Base-by-base conservation (phyloP, 2,888 invertebrate species). In the Caenorhabditis sp. region DNA sequence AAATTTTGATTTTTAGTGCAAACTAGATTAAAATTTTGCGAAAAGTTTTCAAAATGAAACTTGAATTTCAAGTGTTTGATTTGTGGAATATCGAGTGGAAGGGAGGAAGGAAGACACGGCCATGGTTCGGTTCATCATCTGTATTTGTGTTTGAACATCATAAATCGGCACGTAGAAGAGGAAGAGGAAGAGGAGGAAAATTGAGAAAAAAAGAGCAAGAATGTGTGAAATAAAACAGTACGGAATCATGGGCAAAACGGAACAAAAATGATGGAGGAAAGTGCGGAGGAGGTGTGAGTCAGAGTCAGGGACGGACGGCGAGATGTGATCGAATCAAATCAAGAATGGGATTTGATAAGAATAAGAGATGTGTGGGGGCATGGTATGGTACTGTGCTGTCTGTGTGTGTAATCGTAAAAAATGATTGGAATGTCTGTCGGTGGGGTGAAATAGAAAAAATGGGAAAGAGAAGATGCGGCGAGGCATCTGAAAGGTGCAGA, bases 81-180 rank as follows among this genome's bases (percentile, higher is more conserved):
- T 13, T 40, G 40, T 40, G 40, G 32, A 32, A 32, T 32, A n/a
- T n/a, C n/a, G n/a, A n/a, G n/a, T 55, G 61, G 44, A 58, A n/a
- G n/a, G n/a, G n/a, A n/a, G n/a, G n/a, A n/a, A n/a, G n/a, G n/a
- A n/a, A n/a, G n/a, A n/a, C n/a, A n/a, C n/a, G n/a, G n/a, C n/a
- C n/a, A n/a, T 26, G 61, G 62, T 53, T 26, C 64, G 55, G 56
- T 56, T 61, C 35, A n/a, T 26, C 60, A n/a, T 22, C n/a, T n/a
- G n/a, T n/a, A n/a, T n/a, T n/a, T n/a, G n/a, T 74, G 56, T 74
- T 74, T 74, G 74, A 74, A 74, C 56, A 74, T 74, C 74, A 32
- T 74, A 65, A 74, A 72, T n/a, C n/a, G n/a, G n/a, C n/a, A n/a
- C n/a, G n/a, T n/a, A n/a, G n/a, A n/a, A n/a, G n/a, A n/a, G 22